Conservation (phyloP, 2,888 invertebrate genomes). For the Hybos culiciformis region DNA sequence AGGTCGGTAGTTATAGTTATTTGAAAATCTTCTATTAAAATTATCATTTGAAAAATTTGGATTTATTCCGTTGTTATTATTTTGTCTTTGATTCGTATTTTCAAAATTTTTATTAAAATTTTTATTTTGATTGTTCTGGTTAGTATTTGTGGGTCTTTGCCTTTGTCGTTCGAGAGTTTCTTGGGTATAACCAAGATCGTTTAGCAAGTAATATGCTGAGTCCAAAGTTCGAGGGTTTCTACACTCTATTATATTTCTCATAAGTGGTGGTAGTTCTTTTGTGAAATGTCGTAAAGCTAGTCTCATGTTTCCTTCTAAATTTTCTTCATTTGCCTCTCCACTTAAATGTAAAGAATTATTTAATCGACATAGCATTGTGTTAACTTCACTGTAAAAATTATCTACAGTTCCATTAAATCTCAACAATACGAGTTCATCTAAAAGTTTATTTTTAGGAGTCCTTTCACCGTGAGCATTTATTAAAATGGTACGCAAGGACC, state of each 20-base stretch:
- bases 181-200: conserved; percentile 1
- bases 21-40: too few relatives aligned
- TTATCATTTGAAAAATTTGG: too few relatives aligned
- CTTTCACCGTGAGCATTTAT: conserved; percentile 8
- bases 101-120: too few relatives aligned
- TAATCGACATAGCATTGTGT: conserved; percentile 3
- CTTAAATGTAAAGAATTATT: not conserved
- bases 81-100: too few relatives aligned
- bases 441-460: not conserved
- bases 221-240: conserved; percentile 5
- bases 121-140: too few relatives aligned
- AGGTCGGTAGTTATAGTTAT: too few relatives aligned
- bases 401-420: conserved; percentile 6
- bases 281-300: conserved; percentile 9
- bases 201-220: conserved; percentile 4
- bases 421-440: conserved; percentile 5
- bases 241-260: conserved; percentile 5
- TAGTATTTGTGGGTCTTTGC: too few relatives aligned
- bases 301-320: conserved; percentile 5
- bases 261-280: conserved; percentile 7
- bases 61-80: too few relatives aligned
- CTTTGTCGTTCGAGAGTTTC: too few relatives aligned
- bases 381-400: conserved; percentile 8
- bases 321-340: not conserved
- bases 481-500: conserved; percentile 2